phyloP scores from a whole-genome alignment of 2,888 invertebrate genomes.

The Germaria angustata region DNA sequence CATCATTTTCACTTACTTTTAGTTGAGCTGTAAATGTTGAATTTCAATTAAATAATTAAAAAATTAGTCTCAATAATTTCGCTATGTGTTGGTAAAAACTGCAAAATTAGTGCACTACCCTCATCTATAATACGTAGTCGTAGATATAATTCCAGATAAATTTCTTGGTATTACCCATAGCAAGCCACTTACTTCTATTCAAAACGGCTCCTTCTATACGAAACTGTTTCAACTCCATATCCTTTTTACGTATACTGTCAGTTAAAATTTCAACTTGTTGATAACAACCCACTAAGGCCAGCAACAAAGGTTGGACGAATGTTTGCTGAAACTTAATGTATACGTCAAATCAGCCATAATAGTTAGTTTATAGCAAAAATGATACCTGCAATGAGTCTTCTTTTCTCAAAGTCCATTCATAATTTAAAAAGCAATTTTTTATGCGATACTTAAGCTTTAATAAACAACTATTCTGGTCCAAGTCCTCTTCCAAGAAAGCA shows the following conservation, averaged over 20 bases:
- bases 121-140: no score
- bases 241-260: constrained; percentile 73
- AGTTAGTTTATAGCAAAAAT: not conserved
- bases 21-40: no score
- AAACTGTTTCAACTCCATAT: constrained; percentile 76
- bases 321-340: constrained; percentile 71
- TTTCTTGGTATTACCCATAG: not conserved
- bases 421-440: constrained; percentile 69
- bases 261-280: constrained; percentile 70
- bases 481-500: constrained; percentile 26
- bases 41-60: no score
- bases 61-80: no score
- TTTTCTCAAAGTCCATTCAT: constrained; percentile 72
- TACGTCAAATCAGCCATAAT: not conserved
- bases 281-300: constrained; percentile 66
- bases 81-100: no score
- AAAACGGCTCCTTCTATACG: constrained; percentile 73
- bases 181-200: constrained; percentile 71
- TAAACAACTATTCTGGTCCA: constrained; percentile 3
- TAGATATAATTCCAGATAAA: no score
- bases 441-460: constrained; percentile 74
- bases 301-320: constrained; percentile 69
- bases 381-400: constrained; percentile 54
- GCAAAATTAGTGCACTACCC: no score
- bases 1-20: no score